phyloP scores from a whole-genome alignment of 2,888 invertebrate genomes.

The Caenorhabditis sp. region DNA sequence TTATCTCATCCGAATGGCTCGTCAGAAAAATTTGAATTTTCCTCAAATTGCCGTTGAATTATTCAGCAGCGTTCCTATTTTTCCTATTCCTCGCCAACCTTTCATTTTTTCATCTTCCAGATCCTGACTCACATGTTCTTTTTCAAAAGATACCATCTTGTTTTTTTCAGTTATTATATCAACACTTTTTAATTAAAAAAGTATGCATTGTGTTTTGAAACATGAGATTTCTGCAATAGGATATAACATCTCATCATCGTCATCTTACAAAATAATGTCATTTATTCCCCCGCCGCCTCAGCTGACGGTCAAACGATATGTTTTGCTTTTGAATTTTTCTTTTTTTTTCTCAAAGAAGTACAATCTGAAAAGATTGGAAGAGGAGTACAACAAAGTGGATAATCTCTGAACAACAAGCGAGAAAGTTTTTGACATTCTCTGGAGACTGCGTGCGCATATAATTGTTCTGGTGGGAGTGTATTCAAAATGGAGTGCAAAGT shows the following conservation, averaged over 20 bases:
- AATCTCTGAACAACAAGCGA: slow-evolving; percentile 44
- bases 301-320: slow-evolving; percentile 12
- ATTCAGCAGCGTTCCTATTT: slow-evolving; percentile 31
- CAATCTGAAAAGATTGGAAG: not conserved
- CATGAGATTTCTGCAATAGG: slow-evolving; percentile 17
- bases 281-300: slow-evolving; percentile 11
- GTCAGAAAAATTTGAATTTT: slow-evolving; percentile 32
- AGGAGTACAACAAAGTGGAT: slow-evolving; percentile 9
- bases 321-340: slow-evolving; percentile 4
- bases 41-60: slow-evolving; percentile 16
- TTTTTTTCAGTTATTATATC: slow-evolving; percentile 2
- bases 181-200: slow-evolving; percentile 13
- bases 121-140: slow-evolving; percentile 12
- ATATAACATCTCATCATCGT: slow-evolving; percentile 15
- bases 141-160: slow-evolving; percentile 2
- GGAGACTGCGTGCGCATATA: slow-evolving; percentile 29
- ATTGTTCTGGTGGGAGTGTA: slow-evolving; percentile 22
- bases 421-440: slow-evolving; percentile 37
- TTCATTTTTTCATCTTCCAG: slow-evolving; percentile 11
- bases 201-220: slow-evolving; percentile 24
- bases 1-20: slow-evolving; percentile 1
- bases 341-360: not conserved
- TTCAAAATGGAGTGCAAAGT: slow-evolving; percentile 14
- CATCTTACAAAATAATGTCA: slow-evolving; percentile 24
- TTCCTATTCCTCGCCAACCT: not conserved